Evolutionary conservation across 2,888 invertebrate species (phyloP).

Genomic region (Antheraea assamensis): DNA sequence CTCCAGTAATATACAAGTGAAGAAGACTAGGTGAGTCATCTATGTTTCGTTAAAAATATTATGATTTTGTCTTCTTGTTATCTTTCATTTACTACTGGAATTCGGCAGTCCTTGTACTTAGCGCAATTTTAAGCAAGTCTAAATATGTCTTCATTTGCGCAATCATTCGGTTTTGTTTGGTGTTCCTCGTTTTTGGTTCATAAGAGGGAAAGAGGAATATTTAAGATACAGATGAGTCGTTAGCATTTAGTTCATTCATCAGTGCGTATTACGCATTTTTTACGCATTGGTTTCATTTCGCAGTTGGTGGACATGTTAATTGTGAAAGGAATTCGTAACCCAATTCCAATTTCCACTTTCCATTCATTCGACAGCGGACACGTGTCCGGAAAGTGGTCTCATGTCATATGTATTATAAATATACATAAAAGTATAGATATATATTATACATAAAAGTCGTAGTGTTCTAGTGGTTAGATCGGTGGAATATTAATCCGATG

Average conservation of each 20-base stretch:
- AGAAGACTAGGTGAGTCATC: conserved; percentile 89
- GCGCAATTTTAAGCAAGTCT: neutral
- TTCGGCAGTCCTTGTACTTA: neutral
- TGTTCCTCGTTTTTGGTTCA: too few species aligned
- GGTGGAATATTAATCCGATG: too few species aligned
- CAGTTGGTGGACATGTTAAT: neutral
- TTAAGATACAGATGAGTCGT: too few species aligned
- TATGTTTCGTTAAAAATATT: neutral
- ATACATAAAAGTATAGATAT: too few species aligned
- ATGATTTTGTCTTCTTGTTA: neutral
- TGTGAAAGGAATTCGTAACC: neutral
- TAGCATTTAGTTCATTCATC: too few species aligned
- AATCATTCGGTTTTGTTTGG: neutral
- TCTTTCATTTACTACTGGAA: neutral
- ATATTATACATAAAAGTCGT: too few species aligned
- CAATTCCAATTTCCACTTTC: neutral
- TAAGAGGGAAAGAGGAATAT: too few species aligned
- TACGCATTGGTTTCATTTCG: too few species aligned
- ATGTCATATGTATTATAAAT: too few species aligned
- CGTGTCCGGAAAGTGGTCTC: too few species aligned
- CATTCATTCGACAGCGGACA: neutral
- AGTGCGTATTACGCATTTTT: too few species aligned
- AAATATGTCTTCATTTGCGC: neutral
- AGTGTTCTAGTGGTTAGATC: too few species aligned
- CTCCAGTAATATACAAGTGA: conserved; percentile 94